Percentiles rank a stretch among this genome's conserved stretches.
phyloP scores from a whole-genome alignment of 2,797 vertebrate species.

The Thunnus albacares region DNA sequence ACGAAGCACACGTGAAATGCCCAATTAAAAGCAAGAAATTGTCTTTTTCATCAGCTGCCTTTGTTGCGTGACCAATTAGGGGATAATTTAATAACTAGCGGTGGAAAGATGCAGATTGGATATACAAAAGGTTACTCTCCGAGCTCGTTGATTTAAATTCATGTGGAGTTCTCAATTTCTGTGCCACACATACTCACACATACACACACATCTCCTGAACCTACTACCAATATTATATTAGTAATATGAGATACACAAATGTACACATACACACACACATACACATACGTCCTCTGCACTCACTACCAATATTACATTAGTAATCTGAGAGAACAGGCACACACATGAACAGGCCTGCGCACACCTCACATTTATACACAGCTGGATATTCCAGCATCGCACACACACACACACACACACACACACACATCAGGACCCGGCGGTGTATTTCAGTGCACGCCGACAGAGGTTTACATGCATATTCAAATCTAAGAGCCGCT shows the following conservation, averaged over 20 bases:
- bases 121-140: conserved; percentile 92
- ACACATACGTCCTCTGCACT: conserved; percentile 42
- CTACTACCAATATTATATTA: conserved; percentile 73
- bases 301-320: conserved; percentile 63
- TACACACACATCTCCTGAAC: conserved; percentile 59
- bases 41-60: conserved; percentile 95
- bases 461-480: conserved; percentile 64
- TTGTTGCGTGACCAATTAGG: conserved; percentile 94
- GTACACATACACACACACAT: conserved; percentile 25
- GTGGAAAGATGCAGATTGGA: conserved; percentile 90
- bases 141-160: conserved; percentile 86
- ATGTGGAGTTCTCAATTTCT: conserved; percentile 77
- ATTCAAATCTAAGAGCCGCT: conserved; percentile 71
- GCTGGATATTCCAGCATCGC: conserved; percentile 42
- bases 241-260: conserved; percentile 70
- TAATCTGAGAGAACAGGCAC: conserved; percentile 69
- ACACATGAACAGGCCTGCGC: conserved; percentile 32
- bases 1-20: conserved; percentile 91
- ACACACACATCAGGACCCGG: conserved; percentile 31
- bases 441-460: conserved; percentile 36
- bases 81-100: conserved; percentile 94
- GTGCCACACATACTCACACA: conserved; percentile 54
- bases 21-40: conserved; percentile 94
- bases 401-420: conserved; percentile 25
- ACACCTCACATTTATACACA: conserved; percentile 42